These are phyloP conservation scores for Aromia moschata DNA, from an alignment of 2,888 invertebrate genomes.

Conservation along the genomic window DNA sequence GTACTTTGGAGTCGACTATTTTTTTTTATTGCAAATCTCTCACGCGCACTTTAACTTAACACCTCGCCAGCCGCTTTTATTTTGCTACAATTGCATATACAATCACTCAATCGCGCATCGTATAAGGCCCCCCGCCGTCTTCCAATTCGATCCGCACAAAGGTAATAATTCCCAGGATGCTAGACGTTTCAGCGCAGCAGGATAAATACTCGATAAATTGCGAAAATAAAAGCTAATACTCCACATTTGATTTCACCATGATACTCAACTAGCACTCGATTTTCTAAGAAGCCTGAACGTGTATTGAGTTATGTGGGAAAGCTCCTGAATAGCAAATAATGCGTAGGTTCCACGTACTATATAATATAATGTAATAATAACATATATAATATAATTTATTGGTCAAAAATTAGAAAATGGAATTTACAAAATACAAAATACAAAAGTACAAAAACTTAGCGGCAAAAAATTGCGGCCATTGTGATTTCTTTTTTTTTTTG, in stretches of 20 bases:
- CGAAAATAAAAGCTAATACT: constrained; percentile 39
- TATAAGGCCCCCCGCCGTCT: constrained; percentile 35
- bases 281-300: constrained; percentile 21
- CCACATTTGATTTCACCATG: constrained; percentile 23
- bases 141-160: constrained; percentile 35
- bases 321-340: too few relatives aligned
- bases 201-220: constrained; percentile 41
- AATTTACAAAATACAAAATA: too few relatives aligned
- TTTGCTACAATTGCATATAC: constrained; percentile 13
- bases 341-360: too few relatives aligned
- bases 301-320: constrained; percentile 26
- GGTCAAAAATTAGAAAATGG: too few relatives aligned
- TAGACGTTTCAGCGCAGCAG: constrained; percentile 38
- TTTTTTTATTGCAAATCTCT: too few relatives aligned
- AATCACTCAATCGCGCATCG: constrained; percentile 12
- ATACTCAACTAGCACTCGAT: constrained; percentile 22
- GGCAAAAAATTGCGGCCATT: too few relatives aligned
- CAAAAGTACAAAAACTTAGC: too few relatives aligned
- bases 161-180: constrained; percentile 40
- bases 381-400: too few relatives aligned
- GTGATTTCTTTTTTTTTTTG: too few relatives aligned
- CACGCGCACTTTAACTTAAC: constrained; percentile 19
- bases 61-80: constrained; percentile 18
- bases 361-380: too few relatives aligned
- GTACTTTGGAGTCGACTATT: too few relatives aligned